These are phyloP conservation scores for Ophonus ardosiacus DNA, from an alignment of 2,888 invertebrate genomes.

Conservation along the genomic window DNA sequence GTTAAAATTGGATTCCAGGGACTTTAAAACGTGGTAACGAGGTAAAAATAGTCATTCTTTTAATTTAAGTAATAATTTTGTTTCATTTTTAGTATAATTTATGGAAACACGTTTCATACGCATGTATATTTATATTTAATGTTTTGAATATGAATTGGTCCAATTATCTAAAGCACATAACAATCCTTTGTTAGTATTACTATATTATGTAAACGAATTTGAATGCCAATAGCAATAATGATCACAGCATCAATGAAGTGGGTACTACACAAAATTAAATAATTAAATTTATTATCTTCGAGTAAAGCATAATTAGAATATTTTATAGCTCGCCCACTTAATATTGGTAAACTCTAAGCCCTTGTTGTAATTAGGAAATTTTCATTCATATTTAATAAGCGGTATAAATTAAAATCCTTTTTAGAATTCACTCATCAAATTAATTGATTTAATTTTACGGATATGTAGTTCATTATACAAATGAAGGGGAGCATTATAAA, in stretches of 20 bases:
- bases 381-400: background rate
- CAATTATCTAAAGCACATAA: background rate
- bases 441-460: too few species aligned
- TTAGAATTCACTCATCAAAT: background rate
- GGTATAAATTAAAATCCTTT: background rate
- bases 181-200: background rate
- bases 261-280: background rate
- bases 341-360: background rate
- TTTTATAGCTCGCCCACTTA: background rate
- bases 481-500: too few species aligned
- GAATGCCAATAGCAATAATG: background rate
- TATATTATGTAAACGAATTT: background rate
- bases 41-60: too few species aligned
- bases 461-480: too few species aligned
- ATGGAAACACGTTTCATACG: too few species aligned
- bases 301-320: background rate
- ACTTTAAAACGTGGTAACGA: too few species aligned
- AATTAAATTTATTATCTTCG: background rate
- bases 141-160: background rate
- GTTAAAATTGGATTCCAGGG: too few species aligned
- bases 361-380: background rate
- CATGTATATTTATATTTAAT: too few species aligned
- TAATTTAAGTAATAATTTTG: too few species aligned
- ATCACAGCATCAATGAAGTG: background rate
- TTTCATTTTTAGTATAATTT: too few species aligned